phyloP scores from a whole-genome alignment of 2,113 vertebrate species.

The Phainopepla nitens region DNA sequence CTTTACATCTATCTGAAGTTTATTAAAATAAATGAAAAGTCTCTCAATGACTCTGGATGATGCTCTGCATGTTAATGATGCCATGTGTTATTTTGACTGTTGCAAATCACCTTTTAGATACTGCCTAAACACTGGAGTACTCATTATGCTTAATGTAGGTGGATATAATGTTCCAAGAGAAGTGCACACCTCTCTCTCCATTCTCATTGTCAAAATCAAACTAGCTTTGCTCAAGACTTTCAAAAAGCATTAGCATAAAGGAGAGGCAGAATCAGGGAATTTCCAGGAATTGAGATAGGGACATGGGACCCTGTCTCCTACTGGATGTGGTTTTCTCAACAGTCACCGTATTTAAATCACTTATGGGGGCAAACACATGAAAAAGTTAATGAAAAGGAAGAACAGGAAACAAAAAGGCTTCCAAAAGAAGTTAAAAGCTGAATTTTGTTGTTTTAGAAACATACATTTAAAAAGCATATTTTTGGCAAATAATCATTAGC shows the following conservation, averaged over 20 bases:
- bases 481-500: background rate
- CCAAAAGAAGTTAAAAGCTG: background rate
- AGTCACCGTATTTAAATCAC: background rate
- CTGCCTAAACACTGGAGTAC: background rate
- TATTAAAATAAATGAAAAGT: conserved; percentile 58
- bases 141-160: background rate
- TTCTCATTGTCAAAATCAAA: background rate
- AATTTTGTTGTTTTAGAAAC: background rate
- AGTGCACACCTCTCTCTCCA: background rate
- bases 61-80: conserved; percentile 18
- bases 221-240: background rate
- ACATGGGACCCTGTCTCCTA: background rate
- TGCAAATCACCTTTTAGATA: conserved; percentile 23
- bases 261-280: background rate
- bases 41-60: conserved; percentile 7
- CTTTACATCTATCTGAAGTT: conserved; percentile 31
- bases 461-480: background rate
- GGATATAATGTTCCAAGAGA: background rate
- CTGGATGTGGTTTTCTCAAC: background rate
- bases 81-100: background rate
- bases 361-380: background rate
- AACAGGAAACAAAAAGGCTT: background rate
- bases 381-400: background rate
- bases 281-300: background rate
- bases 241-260: background rate